These are phyloP conservation scores for Calosoma granatense DNA, from an alignment of 1,140 invertebrate species.

Conservation along the genomic window DNA sequence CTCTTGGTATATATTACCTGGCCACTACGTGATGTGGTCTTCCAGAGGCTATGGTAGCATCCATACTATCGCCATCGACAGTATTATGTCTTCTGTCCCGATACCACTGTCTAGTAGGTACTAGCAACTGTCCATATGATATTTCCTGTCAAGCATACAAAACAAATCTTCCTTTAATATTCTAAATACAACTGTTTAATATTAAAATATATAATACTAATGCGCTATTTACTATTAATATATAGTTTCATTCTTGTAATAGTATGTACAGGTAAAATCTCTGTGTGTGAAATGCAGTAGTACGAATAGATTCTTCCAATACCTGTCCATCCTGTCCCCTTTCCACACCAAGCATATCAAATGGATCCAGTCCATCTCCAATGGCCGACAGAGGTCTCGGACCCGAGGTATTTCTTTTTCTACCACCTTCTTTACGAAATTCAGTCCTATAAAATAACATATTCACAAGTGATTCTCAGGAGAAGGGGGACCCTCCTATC, in stretches of 20 bases:
- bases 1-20: too few species aligned
- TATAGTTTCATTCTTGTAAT: too few species aligned
- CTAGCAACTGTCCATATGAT: conserved; percentile 75
- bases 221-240: too few species aligned
- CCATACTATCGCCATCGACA: conserved; percentile 26
- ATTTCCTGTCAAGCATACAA: conserved; percentile 46
- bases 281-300: too few species aligned
- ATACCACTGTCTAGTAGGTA: conserved; percentile 57
- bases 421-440: conserved; percentile 59
- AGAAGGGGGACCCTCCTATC: not conserved
- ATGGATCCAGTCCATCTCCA: conserved; percentile 74
- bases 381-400: conserved; percentile 73
- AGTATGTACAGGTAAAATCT: too few species aligned
- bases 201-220: too few species aligned
- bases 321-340: conserved; percentile 74
- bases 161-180: not conserved
- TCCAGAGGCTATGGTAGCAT: conserved; percentile 22
- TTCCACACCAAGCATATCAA: conserved; percentile 73
- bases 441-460: conserved; percentile 47
- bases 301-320: too few species aligned
- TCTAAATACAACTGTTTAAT: too few species aligned
- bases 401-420: conserved; percentile 69
- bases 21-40: conserved; percentile 52
- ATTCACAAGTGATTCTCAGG: not conserved
- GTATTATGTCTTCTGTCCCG: conserved; percentile 31